A percentile compares a stretch with the other conserved stretches of the same genome.
Conservation (phyloP, 1,140 invertebrate species). For the Drosophila fuyamai region DNA sequence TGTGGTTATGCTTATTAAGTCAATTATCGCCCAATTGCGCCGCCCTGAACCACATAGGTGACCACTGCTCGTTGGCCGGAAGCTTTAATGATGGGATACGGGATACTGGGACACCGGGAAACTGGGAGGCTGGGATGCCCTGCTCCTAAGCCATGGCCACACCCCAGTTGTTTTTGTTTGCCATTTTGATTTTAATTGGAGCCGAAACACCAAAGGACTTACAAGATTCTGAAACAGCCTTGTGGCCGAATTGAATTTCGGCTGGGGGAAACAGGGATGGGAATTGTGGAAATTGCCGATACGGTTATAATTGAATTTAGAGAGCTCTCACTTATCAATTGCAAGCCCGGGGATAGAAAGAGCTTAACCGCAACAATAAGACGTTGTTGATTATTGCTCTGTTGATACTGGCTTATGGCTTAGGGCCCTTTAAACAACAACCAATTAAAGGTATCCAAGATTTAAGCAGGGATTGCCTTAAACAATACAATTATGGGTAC, state of each 20-base stretch:
- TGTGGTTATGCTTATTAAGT: slow-evolving; percentile 80
- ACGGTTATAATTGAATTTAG: slow-evolving; percentile 47
- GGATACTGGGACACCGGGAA: background rate
- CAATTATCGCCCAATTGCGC: slow-evolving; percentile 78
- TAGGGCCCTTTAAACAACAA: background rate
- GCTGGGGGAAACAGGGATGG: no score
- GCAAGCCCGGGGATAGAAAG: slow-evolving; percentile 12
- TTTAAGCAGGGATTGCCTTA: no score
- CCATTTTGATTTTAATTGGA: slow-evolving; percentile 76
- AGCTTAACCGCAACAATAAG: slow-evolving; percentile 36
- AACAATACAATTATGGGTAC: no score
- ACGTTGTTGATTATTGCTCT: background rate
- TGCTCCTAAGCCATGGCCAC: background rate
- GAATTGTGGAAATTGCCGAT: background rate
- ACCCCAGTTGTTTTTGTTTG: slow-evolving; percentile 60
- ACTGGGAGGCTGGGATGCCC: no score
- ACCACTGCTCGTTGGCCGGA: slow-evolving; percentile 23
- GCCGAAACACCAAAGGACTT: slow-evolving; percentile 41
- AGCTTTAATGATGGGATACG: slow-evolving; percentile 14
- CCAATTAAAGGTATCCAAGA: background rate
- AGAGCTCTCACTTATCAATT: slow-evolving; percentile 44
- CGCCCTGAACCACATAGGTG: slow-evolving; percentile 39
- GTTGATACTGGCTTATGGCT: slow-evolving; percentile 13
- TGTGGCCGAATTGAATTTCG: slow-evolving; percentile 1
- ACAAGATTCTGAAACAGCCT: slow-evolving; percentile 12